Percentiles rank a stretch among this genome's conserved stretches.
Conservation (phyloP, 2,888 invertebrate genomes). For the Catocala nupta region DNA sequence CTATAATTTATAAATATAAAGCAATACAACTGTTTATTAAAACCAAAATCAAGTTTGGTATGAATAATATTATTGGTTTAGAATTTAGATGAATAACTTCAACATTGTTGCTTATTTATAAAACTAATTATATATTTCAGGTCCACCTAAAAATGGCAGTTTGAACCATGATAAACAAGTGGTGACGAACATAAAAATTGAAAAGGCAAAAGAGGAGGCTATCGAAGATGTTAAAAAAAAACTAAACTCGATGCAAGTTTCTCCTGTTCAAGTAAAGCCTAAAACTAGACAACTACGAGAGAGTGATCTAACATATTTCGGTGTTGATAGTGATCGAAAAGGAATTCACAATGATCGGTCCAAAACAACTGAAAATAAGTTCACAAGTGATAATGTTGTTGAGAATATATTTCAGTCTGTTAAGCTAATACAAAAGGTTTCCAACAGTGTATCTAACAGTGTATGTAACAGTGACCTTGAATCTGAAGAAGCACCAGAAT, state of each 20-base stretch:
- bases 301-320: conserved; percentile 88
- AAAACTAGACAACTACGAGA: conserved; percentile 85
- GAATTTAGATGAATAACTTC: too few species aligned
- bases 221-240: conserved; percentile 57
- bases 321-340: conserved; percentile 62
- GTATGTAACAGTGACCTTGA: conserved; percentile 81
- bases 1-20: too few species aligned
- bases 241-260: conserved; percentile 59
- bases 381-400: conserved; percentile 51
- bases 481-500: conserved; percentile 77
- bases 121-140: conserved; percentile 41
- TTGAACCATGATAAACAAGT: conserved; percentile 41
- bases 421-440: conserved; percentile 74
- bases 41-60: too few species aligned
- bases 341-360: conserved; percentile 35
- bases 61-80: too few species aligned
- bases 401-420: conserved; percentile 78
- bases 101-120: too few species aligned
- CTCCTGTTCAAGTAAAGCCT: conserved; percentile 63
- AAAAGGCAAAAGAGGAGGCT: conserved; percentile 28
- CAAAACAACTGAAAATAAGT: conserved; percentile 39
- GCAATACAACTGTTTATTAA: too few species aligned
- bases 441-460: conserved; percentile 78
- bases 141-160: conserved; percentile 48
- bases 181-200: conserved; percentile 36